Conservation (phyloP, 2,888 invertebrate species). For the Agonopterix subpropinquella region DNA sequence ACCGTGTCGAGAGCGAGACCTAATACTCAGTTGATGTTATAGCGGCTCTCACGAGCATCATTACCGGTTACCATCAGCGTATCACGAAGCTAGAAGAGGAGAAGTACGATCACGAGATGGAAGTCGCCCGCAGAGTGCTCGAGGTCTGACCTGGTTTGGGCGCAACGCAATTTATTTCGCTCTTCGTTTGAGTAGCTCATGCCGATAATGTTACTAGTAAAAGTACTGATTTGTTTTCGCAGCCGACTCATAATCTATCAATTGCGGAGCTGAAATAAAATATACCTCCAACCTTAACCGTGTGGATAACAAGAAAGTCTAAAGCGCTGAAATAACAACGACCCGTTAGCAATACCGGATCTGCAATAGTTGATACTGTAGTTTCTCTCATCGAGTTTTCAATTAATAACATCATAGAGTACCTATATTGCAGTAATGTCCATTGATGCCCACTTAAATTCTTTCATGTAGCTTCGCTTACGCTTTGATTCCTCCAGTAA, state of each 20-base stretch:
- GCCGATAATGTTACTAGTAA: conserved; percentile 69
- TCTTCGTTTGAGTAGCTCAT: conserved; percentile 67
- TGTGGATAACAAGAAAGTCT: conserved; percentile 68
- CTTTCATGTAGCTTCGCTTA: conserved; percentile 70
- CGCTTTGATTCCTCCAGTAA: conserved; percentile 52
- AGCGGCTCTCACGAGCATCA: conserved; percentile 81
- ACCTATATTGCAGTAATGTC: conserved; percentile 40
- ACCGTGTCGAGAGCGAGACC: conserved; percentile 21
- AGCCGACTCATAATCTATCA: conserved; percentile 53
- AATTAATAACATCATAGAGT: conserved; percentile 54
- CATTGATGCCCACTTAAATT: conserved; percentile 44
- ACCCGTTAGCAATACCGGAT: conserved; percentile 52
- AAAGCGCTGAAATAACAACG: conserved; percentile 67
- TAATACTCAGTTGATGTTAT: conserved; percentile 69
- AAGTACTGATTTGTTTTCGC: conserved; percentile 65
- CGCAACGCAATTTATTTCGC: conserved; percentile 50
- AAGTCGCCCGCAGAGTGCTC: conserved; percentile 95
- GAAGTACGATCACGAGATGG: conserved; percentile 99
- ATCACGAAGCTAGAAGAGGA: conserved; percentile 89
- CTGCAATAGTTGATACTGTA: conserved; percentile 52
- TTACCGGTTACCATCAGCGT: conserved; percentile 88
- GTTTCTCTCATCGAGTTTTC: conserved; percentile 51
- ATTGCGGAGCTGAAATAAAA: conserved; percentile 55
- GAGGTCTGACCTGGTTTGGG: conserved; percentile 86
- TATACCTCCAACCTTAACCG: conserved; percentile 60